Conservation (phyloP, 2,888 invertebrate species). For the Melanostoma scalare region DNA sequence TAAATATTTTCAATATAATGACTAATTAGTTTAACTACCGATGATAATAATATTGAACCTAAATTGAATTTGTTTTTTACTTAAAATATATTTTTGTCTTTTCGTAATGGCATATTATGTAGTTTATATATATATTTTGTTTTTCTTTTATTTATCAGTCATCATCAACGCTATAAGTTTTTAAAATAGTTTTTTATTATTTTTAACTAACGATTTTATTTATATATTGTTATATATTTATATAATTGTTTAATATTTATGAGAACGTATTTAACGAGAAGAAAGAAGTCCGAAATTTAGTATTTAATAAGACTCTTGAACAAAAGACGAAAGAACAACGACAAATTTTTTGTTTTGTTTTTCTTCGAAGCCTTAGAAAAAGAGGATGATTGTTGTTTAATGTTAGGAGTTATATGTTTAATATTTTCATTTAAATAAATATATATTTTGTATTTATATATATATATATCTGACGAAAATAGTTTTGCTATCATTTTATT, state of each 20-base stretch:
- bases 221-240: slow-evolving; percentile 9
- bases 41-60: slow-evolving; percentile 41
- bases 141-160: slow-evolving; percentile 50
- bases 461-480: slow-evolving; percentile 62
- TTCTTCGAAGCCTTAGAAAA: neutral
- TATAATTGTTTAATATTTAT: slow-evolving; percentile 12
- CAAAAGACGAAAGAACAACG: slow-evolving; percentile 30
- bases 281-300: slow-evolving; percentile 37
- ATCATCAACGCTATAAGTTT: slow-evolving; percentile 52
- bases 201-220: slow-evolving; percentile 41
- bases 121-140: slow-evolving; percentile 16
- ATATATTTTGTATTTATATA: slow-evolving; percentile 32
- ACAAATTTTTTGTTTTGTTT: slow-evolving; percentile 5
- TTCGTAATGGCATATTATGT: slow-evolving; percentile 27
- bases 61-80: slow-evolving; percentile 41
- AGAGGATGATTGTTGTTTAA: slow-evolving; percentile 47
- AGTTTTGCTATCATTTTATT: slow-evolving; percentile 53
- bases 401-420: slow-evolving; percentile 11
- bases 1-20: slow-evolving; percentile 39
- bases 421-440: neutral
- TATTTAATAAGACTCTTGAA: slow-evolving; percentile 9
- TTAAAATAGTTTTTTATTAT: slow-evolving; percentile 59
- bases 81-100: slow-evolving; percentile 41
- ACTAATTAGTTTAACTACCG: slow-evolving; percentile 26
- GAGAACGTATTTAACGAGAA: slow-evolving; percentile 36